Base-by-base conservation (phyloP, 2,888 invertebrate genomes). In the Axea sp. region DNA sequence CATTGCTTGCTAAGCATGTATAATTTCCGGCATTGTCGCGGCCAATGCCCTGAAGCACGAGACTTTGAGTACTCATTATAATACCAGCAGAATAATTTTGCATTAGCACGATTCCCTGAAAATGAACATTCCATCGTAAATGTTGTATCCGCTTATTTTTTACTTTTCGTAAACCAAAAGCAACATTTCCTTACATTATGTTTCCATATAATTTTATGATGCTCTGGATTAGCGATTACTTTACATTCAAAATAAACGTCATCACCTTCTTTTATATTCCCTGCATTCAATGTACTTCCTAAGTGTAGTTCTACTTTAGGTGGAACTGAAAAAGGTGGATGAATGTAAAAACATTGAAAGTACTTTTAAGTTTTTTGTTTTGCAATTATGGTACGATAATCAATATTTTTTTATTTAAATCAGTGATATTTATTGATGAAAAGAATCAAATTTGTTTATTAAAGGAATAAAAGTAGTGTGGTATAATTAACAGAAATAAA, bases 21-120 rank as follows among this genome's bases (percentile, higher is more conserved):
- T 96, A 96, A 81, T 92, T 92, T 2, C 96, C 96, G 72, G 94
- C 93, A 82, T 95, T 94, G 82, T 93, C 92, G 59, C 95, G 91
- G 22, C 93, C 93, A 81, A 96, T 94, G 80, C 93, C 92, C 88
- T 96, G 96, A 57, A 96, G 91, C 55, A 96, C 96, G 80, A 96
- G 90, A 62, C 95, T 95, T 88, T 95, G 94, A 74, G 95, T 95
- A 88, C 95, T 96, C 85, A 96, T 93, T 82, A 96, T 95, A 77
- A 96, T 91, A 59, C 96, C 95, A 57, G 93, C 92, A 31, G 95
- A 92, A 86, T 93, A 91, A 87, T 96, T 96, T 88, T 96, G 95
- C 75, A 92, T 91, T 65, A 96, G 92, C 78, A 92, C 89, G 67
- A 90, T 90, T 28, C 94, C 94, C 95, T 96, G 88, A 47, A 76